These are phyloP conservation scores for Myotis myotis DNA, from an alignment of 2,797 vertebrate genomes.

Conservation along the genomic window DNA sequence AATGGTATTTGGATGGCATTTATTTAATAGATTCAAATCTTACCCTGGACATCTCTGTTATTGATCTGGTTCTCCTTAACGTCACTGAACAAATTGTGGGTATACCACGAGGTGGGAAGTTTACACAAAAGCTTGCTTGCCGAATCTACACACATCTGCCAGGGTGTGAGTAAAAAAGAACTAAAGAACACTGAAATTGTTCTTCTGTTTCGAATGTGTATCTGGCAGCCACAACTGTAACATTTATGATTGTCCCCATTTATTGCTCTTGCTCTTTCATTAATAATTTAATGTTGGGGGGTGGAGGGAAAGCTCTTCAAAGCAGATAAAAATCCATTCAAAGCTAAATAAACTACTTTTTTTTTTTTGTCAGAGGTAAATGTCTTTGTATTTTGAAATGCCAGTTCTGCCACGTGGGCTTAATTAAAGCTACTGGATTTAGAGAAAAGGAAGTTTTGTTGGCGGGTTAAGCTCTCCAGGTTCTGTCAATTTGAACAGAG, in stretches of 20 bases:
- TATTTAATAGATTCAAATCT: slow-evolving; percentile 74
- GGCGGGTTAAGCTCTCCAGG: not conserved
- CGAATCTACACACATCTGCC: slow-evolving; percentile 18
- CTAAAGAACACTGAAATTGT: not conserved
- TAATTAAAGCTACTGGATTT: slow-evolving; percentile 22
- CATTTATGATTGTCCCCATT: not conserved
- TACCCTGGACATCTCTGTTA: slow-evolving; percentile 60
- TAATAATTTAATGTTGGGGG: slow-evolving; percentile 66
- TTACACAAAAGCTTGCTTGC: slow-evolving; percentile 44
- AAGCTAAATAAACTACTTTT: slow-evolving; percentile 43
- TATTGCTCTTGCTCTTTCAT: slow-evolving; percentile 57
- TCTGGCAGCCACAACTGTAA: not conserved
- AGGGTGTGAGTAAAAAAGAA: not conserved
- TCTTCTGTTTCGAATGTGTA: not conserved
- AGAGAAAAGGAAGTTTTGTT: slow-evolving; percentile 10
- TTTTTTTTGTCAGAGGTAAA: slow-evolving; percentile 35
- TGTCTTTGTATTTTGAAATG: slow-evolving; percentile 37
- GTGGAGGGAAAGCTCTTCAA: slow-evolving; percentile 20
- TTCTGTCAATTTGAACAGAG: not conserved
- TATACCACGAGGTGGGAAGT: not conserved
- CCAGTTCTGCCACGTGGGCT: slow-evolving; percentile 20
- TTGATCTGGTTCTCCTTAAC: slow-evolving; percentile 60
- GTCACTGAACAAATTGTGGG: not conserved
- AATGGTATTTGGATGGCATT: slow-evolving; percentile 73
- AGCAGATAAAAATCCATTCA: slow-evolving; percentile 42